phyloP scores from a whole-genome alignment of 1,140 invertebrate species.

The Drosophila bifasciata region DNA sequence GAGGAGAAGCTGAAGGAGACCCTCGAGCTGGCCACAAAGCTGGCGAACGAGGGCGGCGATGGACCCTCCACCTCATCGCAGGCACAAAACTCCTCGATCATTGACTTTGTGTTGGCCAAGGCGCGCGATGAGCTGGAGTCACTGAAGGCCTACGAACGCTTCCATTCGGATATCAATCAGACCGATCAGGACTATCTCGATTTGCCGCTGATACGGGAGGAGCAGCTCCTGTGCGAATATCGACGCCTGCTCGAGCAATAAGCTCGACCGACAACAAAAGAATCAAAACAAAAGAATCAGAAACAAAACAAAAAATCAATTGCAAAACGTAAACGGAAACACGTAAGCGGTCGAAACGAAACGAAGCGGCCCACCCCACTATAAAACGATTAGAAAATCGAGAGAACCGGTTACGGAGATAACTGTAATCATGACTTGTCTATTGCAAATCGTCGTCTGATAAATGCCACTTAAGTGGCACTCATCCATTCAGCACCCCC shows the following conservation, averaged over 20 bases:
- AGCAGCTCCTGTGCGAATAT: constrained; percentile 87
- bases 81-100: constrained; percentile 18
- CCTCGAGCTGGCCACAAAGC: constrained; percentile 34
- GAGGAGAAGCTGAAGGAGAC: constrained; percentile 59
- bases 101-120: constrained; percentile 47
- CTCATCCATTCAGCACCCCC: constrained; percentile 4
- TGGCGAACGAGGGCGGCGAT: constrained; percentile 12
- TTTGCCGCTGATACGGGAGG: constrained; percentile 86
- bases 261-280: background rate
- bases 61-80: constrained; percentile 62
- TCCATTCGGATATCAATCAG: constrained; percentile 86
- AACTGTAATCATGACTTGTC: constrained; percentile 74
- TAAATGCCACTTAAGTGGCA: constrained; percentile 62
- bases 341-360: too few species aligned
- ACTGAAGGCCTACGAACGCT: constrained; percentile 85
- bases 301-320: too few species aligned
- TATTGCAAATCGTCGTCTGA: constrained; percentile 59
- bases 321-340: too few species aligned
- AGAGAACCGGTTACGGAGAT: constrained; percentile 54
- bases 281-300: too few species aligned
- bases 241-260: constrained; percentile 85
- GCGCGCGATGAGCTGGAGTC: constrained; percentile 61
- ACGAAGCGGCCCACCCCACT: too few species aligned
- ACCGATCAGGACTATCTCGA: constrained; percentile 88
- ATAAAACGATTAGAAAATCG: too few species aligned